These are phyloP conservation scores for Hydrotaea cyrtoneurina DNA, from an alignment of 2,888 invertebrate species.

Conservation along the genomic window DNA sequence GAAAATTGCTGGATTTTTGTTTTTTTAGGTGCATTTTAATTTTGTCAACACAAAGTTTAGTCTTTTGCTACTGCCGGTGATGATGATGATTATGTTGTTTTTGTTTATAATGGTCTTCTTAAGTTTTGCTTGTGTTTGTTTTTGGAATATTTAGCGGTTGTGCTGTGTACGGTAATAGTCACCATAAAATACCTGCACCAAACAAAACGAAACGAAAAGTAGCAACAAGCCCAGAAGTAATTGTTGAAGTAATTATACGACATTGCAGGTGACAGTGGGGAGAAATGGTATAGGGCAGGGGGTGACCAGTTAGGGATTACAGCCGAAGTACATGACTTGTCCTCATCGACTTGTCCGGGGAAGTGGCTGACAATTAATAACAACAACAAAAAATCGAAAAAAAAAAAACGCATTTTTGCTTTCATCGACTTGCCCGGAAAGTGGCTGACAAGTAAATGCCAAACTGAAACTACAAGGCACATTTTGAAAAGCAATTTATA, in stretches of 20 bases:
- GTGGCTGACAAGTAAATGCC: too few relatives aligned
- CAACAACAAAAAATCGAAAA: too few relatives aligned
- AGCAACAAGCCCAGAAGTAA: background rate
- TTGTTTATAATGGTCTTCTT: slow-evolving; percentile 5
- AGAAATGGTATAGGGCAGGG: background rate
- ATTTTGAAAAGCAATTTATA: too few relatives aligned
- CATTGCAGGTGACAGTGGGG: background rate
- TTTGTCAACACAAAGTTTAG: slow-evolving; percentile 9
- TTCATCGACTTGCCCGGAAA: too few relatives aligned
- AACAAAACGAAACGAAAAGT: background rate
- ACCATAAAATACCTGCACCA: slow-evolving; percentile 13
- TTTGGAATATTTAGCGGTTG: slow-evolving; percentile 17
- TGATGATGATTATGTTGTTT: background rate
- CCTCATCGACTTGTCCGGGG: too few relatives aligned
- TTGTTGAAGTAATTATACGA: slow-evolving; percentile 14
- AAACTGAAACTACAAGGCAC: too few relatives aligned
- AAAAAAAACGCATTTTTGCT: too few relatives aligned
- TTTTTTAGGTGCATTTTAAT: too few relatives aligned
- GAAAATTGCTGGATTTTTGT: background rate
- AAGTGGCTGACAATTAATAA: too few relatives aligned
- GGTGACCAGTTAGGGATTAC: too few relatives aligned
- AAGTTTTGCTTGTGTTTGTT: background rate
- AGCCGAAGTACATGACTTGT: too few relatives aligned
- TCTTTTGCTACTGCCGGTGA: background rate
- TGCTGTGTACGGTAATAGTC: slow-evolving; percentile 4